Base-by-base conservation (phyloP, 2,888 invertebrate genomes). In the Noctua fimbriata region DNA sequence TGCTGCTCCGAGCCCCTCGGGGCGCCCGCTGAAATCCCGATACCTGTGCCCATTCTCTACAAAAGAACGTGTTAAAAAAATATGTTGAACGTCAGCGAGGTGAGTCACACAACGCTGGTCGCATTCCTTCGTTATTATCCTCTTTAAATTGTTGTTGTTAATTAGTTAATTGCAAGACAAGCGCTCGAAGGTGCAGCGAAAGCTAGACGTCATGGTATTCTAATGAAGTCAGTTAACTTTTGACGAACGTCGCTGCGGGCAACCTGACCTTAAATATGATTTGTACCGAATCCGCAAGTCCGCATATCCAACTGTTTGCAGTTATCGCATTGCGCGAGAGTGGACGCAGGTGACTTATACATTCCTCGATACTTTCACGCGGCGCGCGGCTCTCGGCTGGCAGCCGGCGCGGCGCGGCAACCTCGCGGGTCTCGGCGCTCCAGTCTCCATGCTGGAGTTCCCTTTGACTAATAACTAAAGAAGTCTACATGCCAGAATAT, bases 281-380 rank as follows among this genome's bases (percentile, higher is more conserved):
- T 58, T 44, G 14, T 49, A 41, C n/a, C 21, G 14, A 70, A 67
- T 73, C n/a, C 24, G 32, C 65, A 32, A 70, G 63, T 73, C n/a
- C 24, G 32, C 65, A 32, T 65, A 67, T 69, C 47, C n/a, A 41
- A 70, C 44, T 28, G 47, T 52, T 73, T n/a, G 41, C 67, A 28
- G 52, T 71, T 41, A 71, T 60, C 52, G 72, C n/a, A 71, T 60
- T 77, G 83, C 85, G 85, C 84, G 89, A 77, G 81, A 83, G 88
- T 87, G 71, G 65, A 66, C 58, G 73, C 83, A 71, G 81, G 71
- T 60, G 73, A 55, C 72, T 63, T 76, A 69, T 7, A 73, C 71
- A 83, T 78, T 81, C 63, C 67, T 79, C 75, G 36, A 52, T 78
- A 89, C 89, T 88, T 88, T 89, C 88, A 69, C 87, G 78, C 73